phyloP scores from a whole-genome alignment of 1,140 invertebrate species.

The Drosophila elegans region DNA sequence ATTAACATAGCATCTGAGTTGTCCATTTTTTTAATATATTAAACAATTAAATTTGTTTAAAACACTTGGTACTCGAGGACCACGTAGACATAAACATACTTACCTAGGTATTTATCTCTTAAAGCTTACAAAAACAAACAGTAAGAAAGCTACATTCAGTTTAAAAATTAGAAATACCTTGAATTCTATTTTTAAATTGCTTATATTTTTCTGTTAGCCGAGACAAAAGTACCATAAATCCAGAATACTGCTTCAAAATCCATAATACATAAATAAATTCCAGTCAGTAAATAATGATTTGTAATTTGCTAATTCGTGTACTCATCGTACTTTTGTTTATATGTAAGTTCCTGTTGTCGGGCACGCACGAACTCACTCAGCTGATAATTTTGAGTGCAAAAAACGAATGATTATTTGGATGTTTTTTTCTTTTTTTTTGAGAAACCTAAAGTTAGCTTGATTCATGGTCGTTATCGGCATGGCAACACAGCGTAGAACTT shows the following conservation, averaged over 20 bases:
- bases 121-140: background rate
- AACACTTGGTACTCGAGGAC: too few relatives aligned
- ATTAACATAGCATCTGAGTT: too few relatives aligned
- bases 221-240: constrained; percentile 6
- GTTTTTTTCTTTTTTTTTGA: background rate
- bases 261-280: background rate
- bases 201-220: background rate
- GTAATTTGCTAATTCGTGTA: constrained; percentile 31
- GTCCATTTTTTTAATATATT: too few relatives aligned
- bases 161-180: background rate
- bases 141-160: background rate
- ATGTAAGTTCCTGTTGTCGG: constrained; percentile 14
- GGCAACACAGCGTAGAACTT: constrained; percentile 8
- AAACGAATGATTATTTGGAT: background rate
- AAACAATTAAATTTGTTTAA: too few relatives aligned
- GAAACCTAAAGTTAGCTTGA: background rate
- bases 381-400: constrained; percentile 31
- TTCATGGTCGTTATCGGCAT: constrained; percentile 12
- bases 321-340: constrained; percentile 40
- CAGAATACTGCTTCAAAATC: background rate
- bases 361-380: background rate
- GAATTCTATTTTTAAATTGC: constrained; percentile 6
- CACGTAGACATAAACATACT: too few relatives aligned
- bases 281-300: constrained; percentile 15
- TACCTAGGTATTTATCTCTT: background rate